Conservation (phyloP, 2,113 vertebrate genomes). For the Channa maculata region DNA sequence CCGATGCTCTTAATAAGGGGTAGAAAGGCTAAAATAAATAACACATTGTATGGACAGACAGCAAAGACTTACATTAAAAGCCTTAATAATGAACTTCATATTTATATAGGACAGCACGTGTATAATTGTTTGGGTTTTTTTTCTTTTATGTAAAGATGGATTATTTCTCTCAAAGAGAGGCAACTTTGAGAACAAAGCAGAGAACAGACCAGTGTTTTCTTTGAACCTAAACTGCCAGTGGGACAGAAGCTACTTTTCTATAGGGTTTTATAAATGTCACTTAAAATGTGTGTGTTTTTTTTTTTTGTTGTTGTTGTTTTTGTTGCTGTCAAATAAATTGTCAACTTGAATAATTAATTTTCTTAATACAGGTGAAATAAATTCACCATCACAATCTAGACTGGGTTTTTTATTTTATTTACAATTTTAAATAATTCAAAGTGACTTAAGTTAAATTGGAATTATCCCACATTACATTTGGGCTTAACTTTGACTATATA, state of each 20-base stretch:
- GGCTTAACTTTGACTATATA: too few relatives aligned
- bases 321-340: neutral
- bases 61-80: neutral
- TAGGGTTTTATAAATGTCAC: neutral
- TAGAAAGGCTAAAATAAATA: neutral
- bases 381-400: too few relatives aligned
- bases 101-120: neutral
- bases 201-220: conserved; percentile 2
- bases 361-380: too few relatives aligned
- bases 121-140: neutral
- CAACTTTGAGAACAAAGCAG: neutral
- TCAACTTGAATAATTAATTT: too few relatives aligned
- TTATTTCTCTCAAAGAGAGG: neutral
- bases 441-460: too few relatives aligned
- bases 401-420: too few relatives aligned
- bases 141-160: conserved; percentile 9
- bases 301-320: neutral
- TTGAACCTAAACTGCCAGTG: neutral
- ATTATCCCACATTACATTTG: too few relatives aligned
- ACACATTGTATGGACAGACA: neutral
- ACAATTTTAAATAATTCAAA: too few relatives aligned
- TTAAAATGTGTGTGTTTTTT: neutral
- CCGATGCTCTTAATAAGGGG: too few relatives aligned
- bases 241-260: neutral
- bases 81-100: neutral